Evolutionary conservation across 2,113 vertebrate species (phyloP).

Genomic region (Delphinapterus leucas): DNA sequence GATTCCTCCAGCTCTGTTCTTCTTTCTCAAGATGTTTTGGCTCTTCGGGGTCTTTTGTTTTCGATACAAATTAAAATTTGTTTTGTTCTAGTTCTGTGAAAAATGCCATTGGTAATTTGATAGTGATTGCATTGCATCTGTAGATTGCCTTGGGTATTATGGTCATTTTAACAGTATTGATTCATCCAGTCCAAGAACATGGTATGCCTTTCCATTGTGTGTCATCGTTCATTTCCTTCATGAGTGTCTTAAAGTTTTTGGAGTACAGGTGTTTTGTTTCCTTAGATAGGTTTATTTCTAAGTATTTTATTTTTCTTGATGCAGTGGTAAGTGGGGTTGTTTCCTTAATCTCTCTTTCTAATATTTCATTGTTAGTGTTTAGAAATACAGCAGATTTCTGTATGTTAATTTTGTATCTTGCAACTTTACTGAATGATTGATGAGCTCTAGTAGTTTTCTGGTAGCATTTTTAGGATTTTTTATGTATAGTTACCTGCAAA

Average conservation of each 20-base stretch:
- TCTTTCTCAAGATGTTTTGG: too few relatives aligned
- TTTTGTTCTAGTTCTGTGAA: too few relatives aligned
- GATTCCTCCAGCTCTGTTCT: too few relatives aligned
- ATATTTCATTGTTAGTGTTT: neutral
- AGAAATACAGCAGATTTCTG: neutral
- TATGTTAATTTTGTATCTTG: neutral
- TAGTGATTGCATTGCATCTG: neutral
- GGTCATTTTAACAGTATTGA: neutral
- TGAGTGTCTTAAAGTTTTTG: neutral
- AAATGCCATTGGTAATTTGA: too few relatives aligned
- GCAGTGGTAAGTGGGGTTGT: neutral
- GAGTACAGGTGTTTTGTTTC: neutral
- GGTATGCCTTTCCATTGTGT: neutral
- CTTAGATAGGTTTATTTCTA: neutral
- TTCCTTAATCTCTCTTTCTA: neutral
- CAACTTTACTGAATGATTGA: neutral
- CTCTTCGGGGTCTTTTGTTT: too few relatives aligned
- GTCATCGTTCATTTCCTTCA: neutral
- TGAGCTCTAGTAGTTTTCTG: neutral
- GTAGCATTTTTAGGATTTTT: neutral
- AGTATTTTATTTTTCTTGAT: neutral
- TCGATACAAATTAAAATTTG: too few relatives aligned
- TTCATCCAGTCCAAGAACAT: neutral
- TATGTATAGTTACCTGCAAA: neutral
- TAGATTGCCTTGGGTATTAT: neutral